A percentile compares a stretch with the other conserved stretches of the same genome.
Conservation (phyloP, 2,113 vertebrate genomes). For the Platichthys stellatus region DNA sequence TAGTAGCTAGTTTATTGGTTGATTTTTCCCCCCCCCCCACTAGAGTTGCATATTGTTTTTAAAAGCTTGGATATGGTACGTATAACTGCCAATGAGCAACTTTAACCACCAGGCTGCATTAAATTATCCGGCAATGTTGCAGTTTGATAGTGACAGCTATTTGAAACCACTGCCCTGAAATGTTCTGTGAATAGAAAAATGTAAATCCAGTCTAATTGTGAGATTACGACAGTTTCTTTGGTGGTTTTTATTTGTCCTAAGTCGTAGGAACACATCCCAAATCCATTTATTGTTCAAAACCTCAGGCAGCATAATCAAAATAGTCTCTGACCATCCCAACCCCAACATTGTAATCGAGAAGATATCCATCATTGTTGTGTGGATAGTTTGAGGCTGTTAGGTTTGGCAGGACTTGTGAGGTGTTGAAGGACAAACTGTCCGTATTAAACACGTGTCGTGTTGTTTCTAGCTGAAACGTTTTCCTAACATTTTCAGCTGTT, state of each 20-base stretch:
- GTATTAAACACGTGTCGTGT: conserved; percentile 64
- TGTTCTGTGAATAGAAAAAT: background rate
- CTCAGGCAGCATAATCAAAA: conserved; percentile 42
- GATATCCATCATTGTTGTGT: conserved; percentile 73
- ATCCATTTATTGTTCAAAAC: conserved; percentile 33
- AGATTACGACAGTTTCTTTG: background rate
- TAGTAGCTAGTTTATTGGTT: too few species aligned
- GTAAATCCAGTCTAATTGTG: background rate
- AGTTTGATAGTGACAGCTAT: too few species aligned
- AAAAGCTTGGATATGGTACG: background rate
- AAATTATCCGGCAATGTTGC: too few species aligned
- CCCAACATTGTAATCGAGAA: conserved; percentile 62
- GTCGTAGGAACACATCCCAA: conserved; percentile 22
- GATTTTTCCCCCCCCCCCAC: background rate
- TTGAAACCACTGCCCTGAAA: background rate
- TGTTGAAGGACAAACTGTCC: conserved; percentile 56
- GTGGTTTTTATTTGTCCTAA: background rate
- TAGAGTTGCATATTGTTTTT: background rate
- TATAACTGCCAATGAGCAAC: background rate
- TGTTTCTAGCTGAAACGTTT: conserved; percentile 38
- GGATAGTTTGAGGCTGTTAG: conserved; percentile 55
- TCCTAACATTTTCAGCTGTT: conserved; percentile 34
- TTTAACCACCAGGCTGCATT: background rate
- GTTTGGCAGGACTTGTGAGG: conserved; percentile 55
- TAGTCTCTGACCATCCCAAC: conserved; percentile 41